These are phyloP conservation scores for Hydrocynus forskahlii DNA, from an alignment of 2,797 vertebrate species.

Conservation along the genomic window DNA sequence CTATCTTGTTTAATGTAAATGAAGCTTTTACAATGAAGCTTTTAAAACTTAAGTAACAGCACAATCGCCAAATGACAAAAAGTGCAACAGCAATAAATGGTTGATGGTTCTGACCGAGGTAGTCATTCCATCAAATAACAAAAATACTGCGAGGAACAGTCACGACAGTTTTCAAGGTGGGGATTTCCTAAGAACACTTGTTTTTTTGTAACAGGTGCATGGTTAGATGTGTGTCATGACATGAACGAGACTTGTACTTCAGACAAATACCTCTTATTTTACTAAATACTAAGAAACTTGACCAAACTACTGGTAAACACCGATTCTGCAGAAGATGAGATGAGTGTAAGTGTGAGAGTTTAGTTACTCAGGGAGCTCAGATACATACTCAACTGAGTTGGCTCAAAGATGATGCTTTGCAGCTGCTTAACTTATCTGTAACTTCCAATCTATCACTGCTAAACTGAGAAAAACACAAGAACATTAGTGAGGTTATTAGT, in stretches of 20 bases:
- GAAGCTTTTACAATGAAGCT: too few relatives aligned
- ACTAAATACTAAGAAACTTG: not conserved
- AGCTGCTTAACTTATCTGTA: too few relatives aligned
- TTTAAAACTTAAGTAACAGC: too few relatives aligned
- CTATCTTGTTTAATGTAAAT: too few relatives aligned
- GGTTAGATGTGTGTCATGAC: not conserved
- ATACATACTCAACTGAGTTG: not conserved
- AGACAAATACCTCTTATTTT: too few relatives aligned
- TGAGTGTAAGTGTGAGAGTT: not conserved
- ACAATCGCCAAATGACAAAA: too few relatives aligned
- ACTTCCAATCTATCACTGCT: too few relatives aligned
- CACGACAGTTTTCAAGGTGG: not conserved
- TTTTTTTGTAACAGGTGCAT: not conserved
- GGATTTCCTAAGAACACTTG: not conserved
- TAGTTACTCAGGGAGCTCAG: not conserved
- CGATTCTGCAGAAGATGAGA: not conserved
- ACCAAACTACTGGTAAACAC: not conserved
- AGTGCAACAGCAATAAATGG: not conserved
- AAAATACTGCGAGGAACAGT: not conserved
- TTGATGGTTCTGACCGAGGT: too few relatives aligned
- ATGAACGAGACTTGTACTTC: not conserved
- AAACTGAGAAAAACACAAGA: too few relatives aligned
- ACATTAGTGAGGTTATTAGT: too few relatives aligned
- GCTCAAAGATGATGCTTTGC: too few relatives aligned
- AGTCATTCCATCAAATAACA: not conserved